phyloP scores from a whole-genome alignment of 2,113 vertebrate genomes.

The Jacana jacana region DNA sequence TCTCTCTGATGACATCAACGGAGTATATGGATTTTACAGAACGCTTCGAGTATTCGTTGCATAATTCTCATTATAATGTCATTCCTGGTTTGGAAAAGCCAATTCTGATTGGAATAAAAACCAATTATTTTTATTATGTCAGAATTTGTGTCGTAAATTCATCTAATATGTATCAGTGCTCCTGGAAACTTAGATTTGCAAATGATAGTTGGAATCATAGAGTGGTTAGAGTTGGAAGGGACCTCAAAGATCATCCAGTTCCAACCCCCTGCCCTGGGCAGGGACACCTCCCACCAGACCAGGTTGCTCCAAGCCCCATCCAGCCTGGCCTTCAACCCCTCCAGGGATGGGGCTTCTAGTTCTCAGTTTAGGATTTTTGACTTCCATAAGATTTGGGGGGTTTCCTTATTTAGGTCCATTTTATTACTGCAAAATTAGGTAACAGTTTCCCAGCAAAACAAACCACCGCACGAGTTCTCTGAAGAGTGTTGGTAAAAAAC shows the following conservation, averaged over 20 bases:
- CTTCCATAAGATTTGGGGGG: not conserved
- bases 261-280: too few relatives aligned
- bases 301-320: too few relatives aligned
- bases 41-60: not conserved
- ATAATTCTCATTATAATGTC: not conserved
- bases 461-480: not conserved
- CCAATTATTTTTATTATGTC: not conserved
- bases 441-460: not conserved
- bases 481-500: not conserved
- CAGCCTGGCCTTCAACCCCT: too few relatives aligned
- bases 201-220: not conserved
- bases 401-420: not conserved
- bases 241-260: too few relatives aligned
- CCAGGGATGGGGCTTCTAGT: too few relatives aligned
- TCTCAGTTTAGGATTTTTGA: not conserved
- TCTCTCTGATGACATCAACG: not conserved
- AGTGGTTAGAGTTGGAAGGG: too few relatives aligned
- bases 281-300: too few relatives aligned
- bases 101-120: slow-evolving; percentile 36
- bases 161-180: not conserved
- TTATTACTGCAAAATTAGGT: not conserved
- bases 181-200: not conserved
- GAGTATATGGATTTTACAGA: slow-evolving; percentile 15
- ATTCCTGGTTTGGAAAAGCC: not conserved
- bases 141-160: not conserved